Base-by-base conservation (phyloP, 2,888 invertebrate genomes). In the Pyrrhosoma nymphula region DNA sequence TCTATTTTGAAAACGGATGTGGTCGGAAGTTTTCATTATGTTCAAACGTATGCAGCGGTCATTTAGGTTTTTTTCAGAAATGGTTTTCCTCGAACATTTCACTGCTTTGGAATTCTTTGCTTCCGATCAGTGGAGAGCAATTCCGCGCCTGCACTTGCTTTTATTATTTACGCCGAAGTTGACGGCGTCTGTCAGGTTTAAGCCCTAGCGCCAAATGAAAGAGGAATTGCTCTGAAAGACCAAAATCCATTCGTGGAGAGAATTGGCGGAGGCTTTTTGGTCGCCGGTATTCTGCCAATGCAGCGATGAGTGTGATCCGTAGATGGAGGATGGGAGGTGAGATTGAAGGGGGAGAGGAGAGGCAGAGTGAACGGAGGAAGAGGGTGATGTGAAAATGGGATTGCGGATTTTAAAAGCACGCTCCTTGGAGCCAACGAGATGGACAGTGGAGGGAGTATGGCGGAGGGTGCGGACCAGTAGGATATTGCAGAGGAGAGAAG, bases 261-360 rank as follows among this genome's bases (percentile, higher is more conserved):
- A 88, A 88, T 47, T 47, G 88, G 18, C 69, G 14, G 26, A 35
- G 47, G 88, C 55, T 47, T 47, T 88, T 47, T 47, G 39, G 88
- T 47, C 47, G 23, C 47, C 47, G 88, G 88, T 88, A 88, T 88
- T 88, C 88, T 88, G 47, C 47, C 88, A 88, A 88, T 88, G 39
- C 88, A 47, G 47, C 55, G 88, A 88, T 88, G 88, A 88, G 30
- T 88, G 88, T 30, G 47, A 47, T 18, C 16, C 20, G 16, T 3
- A 60, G 47, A 18, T 23, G 47, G 20, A 26, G 39, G 55, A 23
- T 12, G 47, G 39, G 0, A 23, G 16, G 20, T 20, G 20, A 30
- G 88, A 16, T 16, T 0, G 47, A 18, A 23, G 39, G 23, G 20
- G 26, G 88, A 88, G 88, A 88, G 26, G 30, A 39, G 16, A 88